A percentile compares a stretch with the other conserved stretches of the same genome.
phyloP scores from a whole-genome alignment of 2,797 vertebrate genomes.

The Cryptoprocta ferox region DNA sequence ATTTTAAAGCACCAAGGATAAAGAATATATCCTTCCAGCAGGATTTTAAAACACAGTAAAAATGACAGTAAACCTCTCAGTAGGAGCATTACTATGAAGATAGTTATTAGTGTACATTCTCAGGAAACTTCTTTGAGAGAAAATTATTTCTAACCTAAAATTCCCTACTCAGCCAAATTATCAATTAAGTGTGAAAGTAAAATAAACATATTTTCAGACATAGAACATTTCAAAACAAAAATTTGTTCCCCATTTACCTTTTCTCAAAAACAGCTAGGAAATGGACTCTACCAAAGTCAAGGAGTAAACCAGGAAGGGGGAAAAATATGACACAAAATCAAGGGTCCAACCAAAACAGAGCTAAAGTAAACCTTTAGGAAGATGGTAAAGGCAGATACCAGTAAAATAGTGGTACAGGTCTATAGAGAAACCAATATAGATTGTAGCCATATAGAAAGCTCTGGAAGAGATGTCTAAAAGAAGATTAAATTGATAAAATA shows the following conservation, averaged over 20 bases:
- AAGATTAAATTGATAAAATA: neutral
- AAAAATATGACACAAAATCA: neutral
- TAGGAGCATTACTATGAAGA: neutral
- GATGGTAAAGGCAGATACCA: neutral
- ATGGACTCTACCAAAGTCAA: neutral
- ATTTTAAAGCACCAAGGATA: neutral
- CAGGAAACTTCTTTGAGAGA: neutral
- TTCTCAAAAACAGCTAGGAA: neutral
- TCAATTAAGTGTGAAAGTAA: neutral
- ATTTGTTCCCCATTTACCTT: neutral
- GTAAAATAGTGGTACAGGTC: neutral
- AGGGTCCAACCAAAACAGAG: neutral
- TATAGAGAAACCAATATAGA: neutral
- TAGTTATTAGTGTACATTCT: neutral
- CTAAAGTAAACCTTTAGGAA: neutral
- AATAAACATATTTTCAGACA: neutral
- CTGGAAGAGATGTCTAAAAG: neutral
- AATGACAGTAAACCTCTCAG: neutral
- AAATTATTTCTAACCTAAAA: conserved; percentile 11
- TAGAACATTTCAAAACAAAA: neutral
- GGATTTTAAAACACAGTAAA: neutral
- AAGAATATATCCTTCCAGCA: neutral
- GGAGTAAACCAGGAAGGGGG: neutral
- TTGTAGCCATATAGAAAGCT: neutral
- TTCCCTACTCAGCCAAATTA: neutral